A percentile compares a stretch with the other conserved stretches of the same genome.
Conservation (phyloP, 2,797 vertebrate species). For the Chelmon rostratus region DNA sequence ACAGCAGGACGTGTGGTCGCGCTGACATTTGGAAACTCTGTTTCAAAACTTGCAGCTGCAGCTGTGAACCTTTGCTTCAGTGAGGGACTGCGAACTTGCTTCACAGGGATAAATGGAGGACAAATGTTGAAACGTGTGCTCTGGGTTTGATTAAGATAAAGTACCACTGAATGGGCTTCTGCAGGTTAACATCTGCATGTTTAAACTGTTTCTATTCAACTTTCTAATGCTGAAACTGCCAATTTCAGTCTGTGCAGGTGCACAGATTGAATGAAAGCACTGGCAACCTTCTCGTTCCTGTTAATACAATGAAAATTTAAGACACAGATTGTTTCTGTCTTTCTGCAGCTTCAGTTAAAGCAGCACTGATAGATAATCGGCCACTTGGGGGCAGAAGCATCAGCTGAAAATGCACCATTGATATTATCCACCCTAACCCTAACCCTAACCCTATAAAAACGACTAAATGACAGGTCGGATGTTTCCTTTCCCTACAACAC, state of each 20-base stretch:
- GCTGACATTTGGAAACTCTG: neutral
- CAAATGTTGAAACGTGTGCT: neutral
- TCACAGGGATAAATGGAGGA: neutral
- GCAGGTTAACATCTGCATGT: constrained; percentile 12
- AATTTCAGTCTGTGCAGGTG: neutral
- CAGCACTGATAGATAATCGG: neutral
- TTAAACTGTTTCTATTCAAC: constrained; percentile 5
- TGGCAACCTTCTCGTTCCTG: neutral
- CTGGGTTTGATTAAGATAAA: neutral
- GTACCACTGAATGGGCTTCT: neutral
- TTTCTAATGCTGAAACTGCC: neutral
- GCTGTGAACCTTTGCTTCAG: neutral
- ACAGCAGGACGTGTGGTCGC: constrained; percentile 37
- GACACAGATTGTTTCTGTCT: neutral
- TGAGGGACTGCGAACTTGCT: neutral
- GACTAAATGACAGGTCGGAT: neutral
- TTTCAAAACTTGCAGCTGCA: neutral
- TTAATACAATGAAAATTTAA: neutral
- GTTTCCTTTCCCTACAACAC: too few relatives aligned
- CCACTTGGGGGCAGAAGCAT: neutral
- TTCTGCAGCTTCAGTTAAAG: neutral
- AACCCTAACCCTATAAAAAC: too few relatives aligned
- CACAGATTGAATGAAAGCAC: neutral
- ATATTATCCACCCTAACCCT: too few relatives aligned
- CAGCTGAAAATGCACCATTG: neutral